Evolutionary conservation across 2,113 vertebrate genomes (phyloP).

Genomic region (Psephotus haematonotus): DNA sequence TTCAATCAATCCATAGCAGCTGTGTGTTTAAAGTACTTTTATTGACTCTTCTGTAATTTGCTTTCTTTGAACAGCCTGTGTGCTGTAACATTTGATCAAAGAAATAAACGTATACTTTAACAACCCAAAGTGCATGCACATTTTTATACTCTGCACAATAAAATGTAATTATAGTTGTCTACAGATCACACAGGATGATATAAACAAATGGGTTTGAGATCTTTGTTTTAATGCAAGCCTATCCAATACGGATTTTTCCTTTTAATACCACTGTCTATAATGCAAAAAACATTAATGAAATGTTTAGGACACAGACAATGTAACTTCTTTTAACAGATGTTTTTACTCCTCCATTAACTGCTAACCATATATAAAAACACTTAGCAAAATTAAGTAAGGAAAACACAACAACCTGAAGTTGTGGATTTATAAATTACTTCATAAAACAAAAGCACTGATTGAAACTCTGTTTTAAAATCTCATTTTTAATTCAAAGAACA

Average conservation of each 20-base stretch:
- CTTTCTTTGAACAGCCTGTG: conserved; percentile 70
- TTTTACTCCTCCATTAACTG: not conserved
- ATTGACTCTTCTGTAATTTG: conserved; percentile 73
- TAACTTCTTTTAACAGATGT: not conserved
- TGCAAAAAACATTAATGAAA: not conserved
- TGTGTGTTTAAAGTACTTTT: conserved; percentile 61
- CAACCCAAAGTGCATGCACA: conserved; percentile 53
- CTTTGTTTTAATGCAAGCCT: not conserved
- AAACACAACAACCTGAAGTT: not conserved
- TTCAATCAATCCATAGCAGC: conserved; percentile 47
- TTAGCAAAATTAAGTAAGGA: not conserved
- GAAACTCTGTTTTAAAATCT: not conserved
- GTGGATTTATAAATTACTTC: not conserved
- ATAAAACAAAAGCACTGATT: not conserved
- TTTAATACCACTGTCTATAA: not conserved
- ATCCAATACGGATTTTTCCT: not conserved
- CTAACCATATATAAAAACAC: not conserved
- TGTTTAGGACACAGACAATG: not conserved
- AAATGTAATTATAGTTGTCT: conserved; percentile 77
- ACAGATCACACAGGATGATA: conserved; percentile 59
- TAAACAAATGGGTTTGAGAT: conserved; percentile 29
- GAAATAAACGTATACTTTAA: conserved; percentile 64
- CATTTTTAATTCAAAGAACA: not conserved
- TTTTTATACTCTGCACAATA: conserved; percentile 69
- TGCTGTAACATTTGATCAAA: conserved; percentile 80